Evolutionary conservation across 2,113 vertebrate genomes (phyloP).

Genomic region (Nothoprocta perdicaria): DNA sequence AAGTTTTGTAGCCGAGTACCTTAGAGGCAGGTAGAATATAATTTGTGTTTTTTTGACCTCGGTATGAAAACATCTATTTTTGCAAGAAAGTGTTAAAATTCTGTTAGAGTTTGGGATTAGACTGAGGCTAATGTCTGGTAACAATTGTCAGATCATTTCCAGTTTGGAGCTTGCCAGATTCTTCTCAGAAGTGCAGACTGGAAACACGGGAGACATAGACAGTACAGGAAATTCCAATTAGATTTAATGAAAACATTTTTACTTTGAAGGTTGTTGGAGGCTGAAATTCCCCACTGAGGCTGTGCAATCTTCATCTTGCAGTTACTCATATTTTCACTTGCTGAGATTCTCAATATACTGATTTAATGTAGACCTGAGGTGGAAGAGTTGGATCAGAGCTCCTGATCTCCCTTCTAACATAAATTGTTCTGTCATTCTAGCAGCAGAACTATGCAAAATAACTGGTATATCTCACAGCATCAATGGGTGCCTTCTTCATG

Average conservation of each 20-base stretch:
- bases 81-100: not conserved
- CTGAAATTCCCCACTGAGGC: not conserved
- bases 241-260: not conserved
- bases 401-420: not conserved
- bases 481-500: not conserved
- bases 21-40: not conserved
- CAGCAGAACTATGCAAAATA: not conserved
- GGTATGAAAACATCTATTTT: not conserved
- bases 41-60: not conserved
- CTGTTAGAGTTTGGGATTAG: not conserved
- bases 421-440: not conserved
- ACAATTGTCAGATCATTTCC: not conserved
- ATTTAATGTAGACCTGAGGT: not conserved
- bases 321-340: not conserved
- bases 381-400: not conserved
- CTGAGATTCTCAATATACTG: not conserved
- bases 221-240: not conserved
- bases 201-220: not conserved
- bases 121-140: not conserved
- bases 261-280: not conserved
- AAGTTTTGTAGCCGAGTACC: not conserved
- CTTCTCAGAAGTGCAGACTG: not conserved
- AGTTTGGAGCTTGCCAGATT: not conserved
- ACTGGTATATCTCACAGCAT: not conserved
- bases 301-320: not conserved